Percentiles rank a stretch among this genome's conserved stretches.
These are phyloP conservation scores for Aphelenchoides avenae DNA, from an alignment of 1,140 invertebrate species.

Conservation along the genomic window DNA sequence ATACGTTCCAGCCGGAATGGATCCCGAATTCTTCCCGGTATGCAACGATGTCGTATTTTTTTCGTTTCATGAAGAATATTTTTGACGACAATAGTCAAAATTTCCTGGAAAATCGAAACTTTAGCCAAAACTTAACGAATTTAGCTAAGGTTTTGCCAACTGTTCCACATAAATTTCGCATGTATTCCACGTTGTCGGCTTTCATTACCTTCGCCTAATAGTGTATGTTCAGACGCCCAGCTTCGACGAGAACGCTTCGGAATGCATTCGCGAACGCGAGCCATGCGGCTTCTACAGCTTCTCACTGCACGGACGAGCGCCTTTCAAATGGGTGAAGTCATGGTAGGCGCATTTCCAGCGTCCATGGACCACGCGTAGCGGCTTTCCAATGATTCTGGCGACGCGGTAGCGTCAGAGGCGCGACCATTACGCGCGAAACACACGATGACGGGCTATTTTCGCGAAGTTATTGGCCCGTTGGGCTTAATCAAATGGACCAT, in stretches of 20 bases:
- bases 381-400: background rate
- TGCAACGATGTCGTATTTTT: no score
- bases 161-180: constrained; percentile 1
- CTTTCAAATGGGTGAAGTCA: constrained; percentile 47
- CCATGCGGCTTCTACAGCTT: constrained; percentile 47
- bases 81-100: constrained; percentile 11
- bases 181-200: no score
- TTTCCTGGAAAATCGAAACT: constrained; percentile 1
- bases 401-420: background rate
- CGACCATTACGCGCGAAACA: background rate
- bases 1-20: constrained; percentile 25
- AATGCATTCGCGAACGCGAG: constrained; percentile 29
- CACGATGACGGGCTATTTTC: background rate
- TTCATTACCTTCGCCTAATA: no score
- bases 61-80: no score
- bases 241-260: constrained; percentile 37
- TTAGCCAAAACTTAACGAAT: constrained; percentile 11
- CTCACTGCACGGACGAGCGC: constrained; percentile 28
- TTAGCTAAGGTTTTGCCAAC: constrained; percentile 3
- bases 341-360: constrained; percentile 37
- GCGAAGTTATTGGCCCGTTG: background rate
- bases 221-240: constrained; percentile 26
- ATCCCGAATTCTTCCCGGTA: constrained; percentile 29
- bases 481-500: background rate
- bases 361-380: background rate